Evolutionary conservation across 2,797 vertebrate genomes (phyloP).

Genomic region (Acrossocheilus fasciatus): DNA sequence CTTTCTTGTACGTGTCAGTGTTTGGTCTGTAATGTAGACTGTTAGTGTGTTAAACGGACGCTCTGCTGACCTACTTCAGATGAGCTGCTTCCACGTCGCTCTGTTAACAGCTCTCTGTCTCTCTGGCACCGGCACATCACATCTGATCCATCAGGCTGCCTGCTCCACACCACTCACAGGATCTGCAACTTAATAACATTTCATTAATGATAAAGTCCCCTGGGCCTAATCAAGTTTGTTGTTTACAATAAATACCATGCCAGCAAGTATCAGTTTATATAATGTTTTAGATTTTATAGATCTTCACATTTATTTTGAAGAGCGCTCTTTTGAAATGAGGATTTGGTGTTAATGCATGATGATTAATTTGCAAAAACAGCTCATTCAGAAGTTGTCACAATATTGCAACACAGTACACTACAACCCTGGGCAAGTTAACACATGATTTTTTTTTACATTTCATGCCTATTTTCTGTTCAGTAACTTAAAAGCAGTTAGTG

Average conservation of each 20-base stretch:
- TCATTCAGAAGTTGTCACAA: neutral
- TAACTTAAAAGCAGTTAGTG: neutral
- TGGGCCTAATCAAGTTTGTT: conserved; percentile 2
- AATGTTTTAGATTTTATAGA: neutral
- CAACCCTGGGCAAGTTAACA: neutral
- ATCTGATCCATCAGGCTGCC: conserved; percentile 23
- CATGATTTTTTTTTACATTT: neutral
- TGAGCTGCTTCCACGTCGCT: conserved; percentile 31
- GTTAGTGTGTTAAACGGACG: conserved; percentile 18
- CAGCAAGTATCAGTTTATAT: neutral
- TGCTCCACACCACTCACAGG: neutral
- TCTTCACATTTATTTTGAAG: neutral
- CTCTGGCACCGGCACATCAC: conserved; percentile 25
- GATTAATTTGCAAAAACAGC: neutral
- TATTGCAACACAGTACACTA: neutral
- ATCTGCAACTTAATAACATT: conserved; percentile 41
- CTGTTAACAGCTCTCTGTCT: conserved; percentile 17
- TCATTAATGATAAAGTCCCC: conserved; percentile 31
- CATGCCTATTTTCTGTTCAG: neutral
- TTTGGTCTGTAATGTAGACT: conserved; percentile 39
- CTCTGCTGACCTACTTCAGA: conserved; percentile 36
- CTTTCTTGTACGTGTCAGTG: conserved; percentile 24
- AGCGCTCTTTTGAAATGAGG: neutral
- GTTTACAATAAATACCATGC: conserved; percentile 27
- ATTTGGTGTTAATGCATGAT: neutral